Percentiles rank a stretch among this genome's conserved stretches.
Conservation (phyloP, 2,888 invertebrate genomes). For the Aleiodes alternator region DNA sequence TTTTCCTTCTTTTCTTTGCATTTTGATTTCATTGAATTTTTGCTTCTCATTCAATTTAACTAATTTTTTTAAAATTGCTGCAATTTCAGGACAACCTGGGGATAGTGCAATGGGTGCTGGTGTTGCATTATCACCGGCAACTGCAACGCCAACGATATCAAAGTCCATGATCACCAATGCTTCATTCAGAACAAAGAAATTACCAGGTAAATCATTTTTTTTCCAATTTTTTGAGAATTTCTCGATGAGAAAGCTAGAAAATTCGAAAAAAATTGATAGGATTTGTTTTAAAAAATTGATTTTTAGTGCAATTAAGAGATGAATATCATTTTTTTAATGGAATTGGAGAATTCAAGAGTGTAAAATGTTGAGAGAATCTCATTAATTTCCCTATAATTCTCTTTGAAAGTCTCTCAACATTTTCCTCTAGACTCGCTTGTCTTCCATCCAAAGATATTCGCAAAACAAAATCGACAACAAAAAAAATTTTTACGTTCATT, state of each 20-base stretch:
- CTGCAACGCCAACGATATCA: constrained; percentile 85
- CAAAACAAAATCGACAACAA: too few species aligned
- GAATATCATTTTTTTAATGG: too few species aligned
- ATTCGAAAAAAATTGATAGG: neutral
- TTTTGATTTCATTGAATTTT: constrained; percentile 15
- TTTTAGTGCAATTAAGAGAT: too few species aligned
- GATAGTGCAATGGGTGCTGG: constrained; percentile 91
- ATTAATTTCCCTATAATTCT: too few species aligned
- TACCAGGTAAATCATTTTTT: constrained; percentile 84
- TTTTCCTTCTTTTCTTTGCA: neutral
- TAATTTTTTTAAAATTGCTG: constrained; percentile 9
- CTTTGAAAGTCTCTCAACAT: too few species aligned
- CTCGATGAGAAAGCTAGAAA: too few species aligned
- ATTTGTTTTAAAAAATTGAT: neutral
- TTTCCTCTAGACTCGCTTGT: too few species aligned
- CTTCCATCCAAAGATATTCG: too few species aligned
- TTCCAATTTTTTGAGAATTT: constrained; percentile 2
- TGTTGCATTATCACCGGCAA: constrained; percentile 85
- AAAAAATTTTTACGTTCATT: too few species aligned
- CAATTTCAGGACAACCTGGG: constrained; percentile 81
- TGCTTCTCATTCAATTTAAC: neutral
- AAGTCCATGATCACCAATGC: constrained; percentile 99
- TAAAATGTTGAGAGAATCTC: too few species aligned
- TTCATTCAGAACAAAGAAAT: constrained; percentile 96
- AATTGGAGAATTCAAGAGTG: too few species aligned